Percentiles rank a stretch among this genome's conserved stretches.
Evolutionary conservation across 1,140 invertebrate genomes (phyloP).

Genomic region (Lerema accius): DNA sequence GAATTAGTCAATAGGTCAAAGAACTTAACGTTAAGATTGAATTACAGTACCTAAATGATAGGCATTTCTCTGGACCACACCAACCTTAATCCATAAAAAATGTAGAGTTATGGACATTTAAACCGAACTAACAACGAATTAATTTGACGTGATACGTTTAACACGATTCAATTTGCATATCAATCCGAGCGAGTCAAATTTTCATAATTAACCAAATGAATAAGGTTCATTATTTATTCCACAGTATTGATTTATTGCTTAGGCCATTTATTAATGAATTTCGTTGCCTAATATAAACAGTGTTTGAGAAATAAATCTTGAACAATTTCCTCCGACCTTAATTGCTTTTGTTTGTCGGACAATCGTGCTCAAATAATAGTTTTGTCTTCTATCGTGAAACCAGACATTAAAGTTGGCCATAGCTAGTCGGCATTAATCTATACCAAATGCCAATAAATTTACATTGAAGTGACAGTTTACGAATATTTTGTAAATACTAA

Average conservation of each 20-base stretch:
- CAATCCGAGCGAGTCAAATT: conserved; percentile 25
- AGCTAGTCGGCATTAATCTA: background rate
- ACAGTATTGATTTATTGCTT: conserved; percentile 22
- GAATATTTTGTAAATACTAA: too few species aligned
- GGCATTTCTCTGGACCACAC: background rate
- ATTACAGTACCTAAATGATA: too few species aligned
- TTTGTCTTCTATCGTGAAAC: background rate
- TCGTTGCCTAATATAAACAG: conserved; percentile 9
- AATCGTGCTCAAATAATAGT: conserved; percentile 14
- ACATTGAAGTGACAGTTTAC: background rate
- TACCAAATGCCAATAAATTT: background rate
- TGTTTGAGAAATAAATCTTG: conserved; percentile 25
- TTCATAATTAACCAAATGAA: conserved; percentile 30
- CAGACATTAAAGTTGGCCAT: conserved; percentile 2
- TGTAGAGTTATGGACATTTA: background rate
- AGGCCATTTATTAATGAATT: conserved; percentile 24
- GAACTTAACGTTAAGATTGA: too few species aligned
- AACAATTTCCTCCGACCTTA: conserved; percentile 21
- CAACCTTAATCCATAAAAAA: background rate
- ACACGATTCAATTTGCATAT: conserved; percentile 29
- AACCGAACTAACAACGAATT: conserved; percentile 3
- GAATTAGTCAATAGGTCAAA: too few species aligned
- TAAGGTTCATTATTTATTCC: conserved; percentile 27
- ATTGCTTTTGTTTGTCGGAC: conserved; percentile 28
- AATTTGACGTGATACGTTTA: conserved; percentile 16